Evolutionary conservation across 2,888 invertebrate species (phyloP).

Genomic region (Alcis repandata): DNA sequence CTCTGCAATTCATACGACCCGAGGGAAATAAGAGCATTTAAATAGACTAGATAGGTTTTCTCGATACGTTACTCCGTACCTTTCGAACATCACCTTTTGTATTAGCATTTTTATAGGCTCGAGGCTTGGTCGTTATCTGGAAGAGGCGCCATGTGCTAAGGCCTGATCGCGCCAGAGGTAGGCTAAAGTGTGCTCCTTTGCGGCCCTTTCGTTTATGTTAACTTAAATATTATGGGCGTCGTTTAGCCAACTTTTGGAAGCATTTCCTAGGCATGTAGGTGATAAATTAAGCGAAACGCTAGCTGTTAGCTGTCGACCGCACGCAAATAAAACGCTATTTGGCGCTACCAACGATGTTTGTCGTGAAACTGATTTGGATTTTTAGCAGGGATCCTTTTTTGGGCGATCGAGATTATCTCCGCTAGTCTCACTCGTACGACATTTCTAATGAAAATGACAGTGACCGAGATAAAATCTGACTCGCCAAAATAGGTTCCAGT

Average conservation of each 20-base stretch:
- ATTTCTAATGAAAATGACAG: too few relatives aligned
- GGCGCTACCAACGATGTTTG: background rate
- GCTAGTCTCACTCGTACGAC: too few relatives aligned
- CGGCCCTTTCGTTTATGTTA: constrained; percentile 58
- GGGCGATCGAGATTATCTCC: too few relatives aligned
- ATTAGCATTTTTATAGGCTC: constrained; percentile 77
- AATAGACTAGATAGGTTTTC: constrained; percentile 29
- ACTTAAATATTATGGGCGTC: constrained; percentile 56
- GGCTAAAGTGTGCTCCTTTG: constrained; percentile 53
- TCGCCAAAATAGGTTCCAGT: too few relatives aligned
- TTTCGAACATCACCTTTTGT: constrained; percentile 65
- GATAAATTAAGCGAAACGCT: constrained; percentile 24
- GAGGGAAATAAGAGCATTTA: constrained; percentile 33
- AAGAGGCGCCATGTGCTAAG: constrained; percentile 54
- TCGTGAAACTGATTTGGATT: background rate
- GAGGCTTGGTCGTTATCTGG: constrained; percentile 63
- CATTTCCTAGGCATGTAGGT: constrained; percentile 27
- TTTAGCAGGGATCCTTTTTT: background rate
- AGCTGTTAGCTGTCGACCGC: constrained; percentile 5
- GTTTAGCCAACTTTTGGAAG: constrained; percentile 33
- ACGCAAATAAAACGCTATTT: constrained; percentile 14
- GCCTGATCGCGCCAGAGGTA: constrained; percentile 11
- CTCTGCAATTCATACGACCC: constrained; percentile 29
- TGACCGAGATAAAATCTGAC: too few relatives aligned
- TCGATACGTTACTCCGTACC: constrained; percentile 46